These are phyloP conservation scores for Neofelis nebulosa DNA, from an alignment of 2,113 vertebrate genomes.

Conservation along the genomic window DNA sequence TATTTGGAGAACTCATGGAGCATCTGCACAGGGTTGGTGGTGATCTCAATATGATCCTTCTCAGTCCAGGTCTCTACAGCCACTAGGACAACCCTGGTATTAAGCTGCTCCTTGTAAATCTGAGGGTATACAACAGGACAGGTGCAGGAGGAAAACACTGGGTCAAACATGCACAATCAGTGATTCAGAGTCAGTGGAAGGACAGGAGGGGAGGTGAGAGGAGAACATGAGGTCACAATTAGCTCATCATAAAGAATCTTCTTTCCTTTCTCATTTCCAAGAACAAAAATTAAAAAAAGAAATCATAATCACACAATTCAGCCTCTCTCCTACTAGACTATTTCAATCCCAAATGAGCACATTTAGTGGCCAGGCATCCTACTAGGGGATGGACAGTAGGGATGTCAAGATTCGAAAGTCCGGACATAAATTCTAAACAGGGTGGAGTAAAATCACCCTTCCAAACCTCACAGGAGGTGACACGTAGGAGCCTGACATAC, in stretches of 20 bases:
- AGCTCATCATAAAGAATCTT: conserved; percentile 70
- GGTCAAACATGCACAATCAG: conserved; percentile 86
- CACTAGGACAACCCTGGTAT: conserved; percentile 97
- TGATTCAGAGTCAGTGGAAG: conserved; percentile 82
- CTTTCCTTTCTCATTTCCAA: conserved; percentile 49
- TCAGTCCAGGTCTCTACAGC: conserved; percentile 98
- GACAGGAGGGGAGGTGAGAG: conserved; percentile 84
- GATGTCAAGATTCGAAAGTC: background rate
- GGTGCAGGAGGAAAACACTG: conserved; percentile 89
- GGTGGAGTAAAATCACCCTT: background rate
- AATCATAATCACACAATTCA: background rate
- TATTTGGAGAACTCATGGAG: conserved; percentile 96
- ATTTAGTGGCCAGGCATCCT: background rate
- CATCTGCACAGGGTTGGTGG: conserved; percentile 93
- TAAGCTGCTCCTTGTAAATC: conserved; percentile 98
- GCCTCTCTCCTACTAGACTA: background rate
- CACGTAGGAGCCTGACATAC: background rate
- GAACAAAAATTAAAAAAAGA: background rate
- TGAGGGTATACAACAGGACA: conserved; percentile 88
- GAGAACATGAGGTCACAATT: conserved; percentile 82
- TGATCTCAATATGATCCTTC: conserved; percentile 92
- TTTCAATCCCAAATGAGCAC: background rate
- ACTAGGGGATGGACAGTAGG: background rate
- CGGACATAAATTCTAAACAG: background rate
- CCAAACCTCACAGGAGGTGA: background rate